phyloP scores from a whole-genome alignment of 2,888 invertebrate species.

The Drosophila formosana region DNA sequence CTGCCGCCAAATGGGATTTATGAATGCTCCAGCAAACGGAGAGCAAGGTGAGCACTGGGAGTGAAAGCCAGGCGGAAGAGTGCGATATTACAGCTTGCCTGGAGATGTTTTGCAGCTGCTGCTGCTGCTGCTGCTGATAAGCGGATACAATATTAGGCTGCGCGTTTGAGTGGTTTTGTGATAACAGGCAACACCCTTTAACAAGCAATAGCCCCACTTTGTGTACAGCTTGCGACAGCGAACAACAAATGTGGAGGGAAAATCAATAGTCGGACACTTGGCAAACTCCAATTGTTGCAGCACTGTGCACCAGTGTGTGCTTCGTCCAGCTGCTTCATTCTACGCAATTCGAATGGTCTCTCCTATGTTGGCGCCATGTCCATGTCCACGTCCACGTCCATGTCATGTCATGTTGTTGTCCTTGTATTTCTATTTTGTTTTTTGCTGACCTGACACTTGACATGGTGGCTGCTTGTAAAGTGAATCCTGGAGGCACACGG shows the following conservation, averaged over 20 bases:
- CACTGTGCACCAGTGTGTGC: slow-evolving; percentile 2
- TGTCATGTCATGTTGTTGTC: slow-evolving; percentile 42
- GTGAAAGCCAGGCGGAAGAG: slow-evolving; percentile 10
- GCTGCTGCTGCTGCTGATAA: slow-evolving; percentile 41
- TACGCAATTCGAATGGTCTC: slow-evolving; percentile 45
- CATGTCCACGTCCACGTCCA: slow-evolving; percentile 20
- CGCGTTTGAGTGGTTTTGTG: slow-evolving; percentile 15
- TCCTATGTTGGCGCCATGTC: slow-evolving; percentile 50
- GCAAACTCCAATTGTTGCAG: slow-evolving; percentile 29
- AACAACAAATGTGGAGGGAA: slow-evolving; percentile 19
- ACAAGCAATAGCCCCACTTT: slow-evolving; percentile 10
- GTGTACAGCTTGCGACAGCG: slow-evolving; percentile 4
- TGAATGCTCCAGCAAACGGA: slow-evolving; percentile 47
- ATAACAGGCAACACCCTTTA: slow-evolving; percentile 23
- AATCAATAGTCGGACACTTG: slow-evolving; percentile 48
- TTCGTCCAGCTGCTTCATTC: slow-evolving; percentile 4
- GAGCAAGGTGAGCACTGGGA: slow-evolving; percentile 42
- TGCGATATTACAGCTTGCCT: slow-evolving; percentile 1
- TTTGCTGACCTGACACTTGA: slow-evolving; percentile 49
- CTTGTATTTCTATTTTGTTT: slow-evolving; percentile 7
- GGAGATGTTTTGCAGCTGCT: slow-evolving; percentile 26
- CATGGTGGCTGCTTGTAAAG: slow-evolving; percentile 46
- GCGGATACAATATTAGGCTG: slow-evolving; percentile 20
- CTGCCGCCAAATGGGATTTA: slow-evolving; percentile 67
- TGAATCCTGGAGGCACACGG: slow-evolving; percentile 38